phyloP scores from a whole-genome alignment of 2,113 vertebrate species.

The Pycnonotus jocosus region DNA sequence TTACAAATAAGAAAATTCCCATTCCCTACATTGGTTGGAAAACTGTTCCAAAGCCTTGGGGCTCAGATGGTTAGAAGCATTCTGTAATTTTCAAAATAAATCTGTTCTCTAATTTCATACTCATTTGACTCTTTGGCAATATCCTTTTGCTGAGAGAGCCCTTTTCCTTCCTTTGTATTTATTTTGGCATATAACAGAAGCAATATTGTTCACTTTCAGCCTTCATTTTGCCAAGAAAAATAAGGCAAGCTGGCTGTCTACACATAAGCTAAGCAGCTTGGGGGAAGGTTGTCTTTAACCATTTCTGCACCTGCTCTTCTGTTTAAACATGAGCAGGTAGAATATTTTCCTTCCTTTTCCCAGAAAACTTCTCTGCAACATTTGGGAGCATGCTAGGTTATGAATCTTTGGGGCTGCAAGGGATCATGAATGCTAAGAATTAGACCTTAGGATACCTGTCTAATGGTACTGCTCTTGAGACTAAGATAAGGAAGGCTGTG shows the following conservation, averaged over 20 bases:
- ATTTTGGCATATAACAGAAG: conserved; percentile 19
- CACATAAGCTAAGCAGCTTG: not conserved
- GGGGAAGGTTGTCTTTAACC: not conserved
- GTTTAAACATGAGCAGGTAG: not conserved
- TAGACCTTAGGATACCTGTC: not conserved
- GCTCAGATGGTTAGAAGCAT: not conserved
- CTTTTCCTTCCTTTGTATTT: not conserved
- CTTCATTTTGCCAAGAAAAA: conserved; percentile 22
- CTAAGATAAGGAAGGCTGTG: not conserved
- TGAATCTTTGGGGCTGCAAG: not conserved
- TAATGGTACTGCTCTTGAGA: not conserved
- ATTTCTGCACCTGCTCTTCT: not conserved
- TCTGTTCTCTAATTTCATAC: not conserved
- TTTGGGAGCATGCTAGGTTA: not conserved
- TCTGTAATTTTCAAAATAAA: not conserved
- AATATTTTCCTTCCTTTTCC: not conserved
- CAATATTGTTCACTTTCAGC: not conserved
- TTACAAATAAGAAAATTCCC: not conserved
- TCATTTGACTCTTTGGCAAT: not conserved
- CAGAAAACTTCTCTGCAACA: not conserved
- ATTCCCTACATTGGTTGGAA: not conserved
- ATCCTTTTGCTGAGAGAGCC: not conserved
- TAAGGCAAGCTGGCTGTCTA: not conserved
- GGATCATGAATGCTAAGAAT: not conserved
- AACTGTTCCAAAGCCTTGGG: not conserved